Conservation (phyloP, 2,797 vertebrate genomes). For the Sebastes flavidus region DNA sequence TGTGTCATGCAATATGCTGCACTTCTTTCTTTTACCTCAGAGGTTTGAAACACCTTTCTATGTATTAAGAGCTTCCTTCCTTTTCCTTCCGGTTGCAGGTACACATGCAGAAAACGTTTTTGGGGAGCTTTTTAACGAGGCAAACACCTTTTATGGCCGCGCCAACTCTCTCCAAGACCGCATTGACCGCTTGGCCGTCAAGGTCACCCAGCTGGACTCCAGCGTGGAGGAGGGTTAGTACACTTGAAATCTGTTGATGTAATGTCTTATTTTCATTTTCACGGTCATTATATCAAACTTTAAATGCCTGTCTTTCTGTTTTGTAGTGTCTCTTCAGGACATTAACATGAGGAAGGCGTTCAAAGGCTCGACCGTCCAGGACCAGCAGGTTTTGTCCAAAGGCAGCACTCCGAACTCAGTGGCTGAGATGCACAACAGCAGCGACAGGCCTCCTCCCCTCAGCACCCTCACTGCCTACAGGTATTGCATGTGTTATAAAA, state of each 20-base stretch:
- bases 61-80: neutral
- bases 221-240: constrained; percentile 90
- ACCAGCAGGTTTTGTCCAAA: constrained; percentile 92
- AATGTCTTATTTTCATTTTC: neutral
- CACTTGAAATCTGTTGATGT: neutral
- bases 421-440: constrained; percentile 86
- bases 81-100: constrained; percentile 72
- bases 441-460: constrained; percentile 88
- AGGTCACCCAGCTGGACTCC: constrained; percentile 92
- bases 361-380: constrained; percentile 87
- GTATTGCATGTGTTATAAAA: constrained; percentile 56
- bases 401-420: constrained; percentile 85
- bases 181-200: constrained; percentile 88
- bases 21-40: neutral
- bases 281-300: neutral
- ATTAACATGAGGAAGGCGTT: constrained; percentile 94
- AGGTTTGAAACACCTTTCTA: neutral
- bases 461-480: constrained; percentile 88
- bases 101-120: constrained; percentile 93
- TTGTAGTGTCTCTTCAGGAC: constrained; percentile 90
- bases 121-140: constrained; percentile 91
- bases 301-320: constrained; percentile 3
- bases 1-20: neutral
- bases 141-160: constrained; percentile 89
- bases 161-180: constrained; percentile 91